phyloP scores from a whole-genome alignment of 2,888 invertebrate genomes.

The Halictus quadricinctus region DNA sequence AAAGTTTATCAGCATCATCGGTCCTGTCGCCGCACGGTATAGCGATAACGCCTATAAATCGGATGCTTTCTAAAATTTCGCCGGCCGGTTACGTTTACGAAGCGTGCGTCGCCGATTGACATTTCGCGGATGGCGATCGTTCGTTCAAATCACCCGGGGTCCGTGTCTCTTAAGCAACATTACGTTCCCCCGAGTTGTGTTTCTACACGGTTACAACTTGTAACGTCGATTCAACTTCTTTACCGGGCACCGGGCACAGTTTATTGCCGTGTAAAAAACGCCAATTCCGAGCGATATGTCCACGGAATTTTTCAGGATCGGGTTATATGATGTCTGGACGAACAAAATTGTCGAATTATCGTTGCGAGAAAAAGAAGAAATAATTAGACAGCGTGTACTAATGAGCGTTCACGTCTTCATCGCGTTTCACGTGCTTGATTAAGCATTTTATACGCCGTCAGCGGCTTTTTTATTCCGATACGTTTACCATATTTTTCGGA shows the following conservation, averaged over 20 bases:
- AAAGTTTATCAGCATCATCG: constrained; percentile 14
- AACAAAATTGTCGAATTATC: neutral
- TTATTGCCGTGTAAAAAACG: constrained; percentile 8
- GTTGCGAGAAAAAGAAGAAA: neutral
- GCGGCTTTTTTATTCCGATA: neutral
- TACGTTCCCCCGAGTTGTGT: neutral
- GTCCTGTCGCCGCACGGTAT: neutral
- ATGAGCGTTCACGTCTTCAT: neutral
- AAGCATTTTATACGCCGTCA: neutral
- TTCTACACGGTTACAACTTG: neutral
- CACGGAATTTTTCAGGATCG: neutral
- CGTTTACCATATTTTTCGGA: neutral
- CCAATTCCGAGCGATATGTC: neutral
- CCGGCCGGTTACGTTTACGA: neutral
- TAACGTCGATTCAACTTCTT: constrained; percentile 4
- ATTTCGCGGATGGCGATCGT: neutral
- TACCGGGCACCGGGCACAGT: neutral
- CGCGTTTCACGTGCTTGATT: neutral
- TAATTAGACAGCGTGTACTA: neutral
- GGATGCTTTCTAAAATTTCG: constrained; percentile 8
- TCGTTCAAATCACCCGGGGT: neutral
- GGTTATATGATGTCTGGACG: neutral
- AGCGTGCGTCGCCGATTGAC: neutral
- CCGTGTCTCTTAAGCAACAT: neutral
- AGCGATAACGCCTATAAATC: constrained; percentile 25